Base-by-base conservation (phyloP, 1,140 invertebrate genomes). In the Ceratosolen fusciceps region DNA sequence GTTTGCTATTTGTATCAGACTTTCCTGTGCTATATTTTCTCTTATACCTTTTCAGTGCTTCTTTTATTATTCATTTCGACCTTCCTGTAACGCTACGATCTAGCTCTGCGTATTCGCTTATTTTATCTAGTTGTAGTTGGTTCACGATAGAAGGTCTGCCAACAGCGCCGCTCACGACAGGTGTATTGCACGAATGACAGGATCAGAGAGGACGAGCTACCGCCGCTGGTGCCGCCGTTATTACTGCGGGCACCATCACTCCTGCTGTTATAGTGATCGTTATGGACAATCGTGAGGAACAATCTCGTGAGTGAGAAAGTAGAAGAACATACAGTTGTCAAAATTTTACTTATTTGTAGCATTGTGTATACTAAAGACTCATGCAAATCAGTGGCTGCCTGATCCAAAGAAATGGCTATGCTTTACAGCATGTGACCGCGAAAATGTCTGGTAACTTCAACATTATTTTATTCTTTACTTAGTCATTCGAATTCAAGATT, bases 201-300 rank as follows among this genome's bases (percentile, higher is more conserved):
- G n/a, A 58, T 4, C 54, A 43, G 29, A 31, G 56, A 56, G 21
- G 37, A 60, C 52, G 12, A 60, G 52, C 21, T 52, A 21, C 49
- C 49, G 49, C 49, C 49, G 49, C 49, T 43, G 56, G n/a, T 60
- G 37, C 54, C 34, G 72, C 72, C 52, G 31, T 14, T 58, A 21
- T 54, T 21, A 43, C 52, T 10, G 34, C 37, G 37, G 67, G 37
- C 29, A 37, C 65, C 29, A 37, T 7, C 29, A 39, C 31, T 47
- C 16, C n/a, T 19, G 73, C 58, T 74, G n/a, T 14, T 21, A 39
- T 21, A 34, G 16, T 26, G 16, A 74, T 43, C 31, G 67, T 37
- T 39, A 58, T 71, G 65, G 75, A 77, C 75, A 56, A 37, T 58
- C 75, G 67, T 49, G 65, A 77, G 54, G 37, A 21, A 70, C 67